Evolutionary conservation across 2,888 invertebrate genomes (phyloP).

Genomic region (Dexiosoma caninum): DNA sequence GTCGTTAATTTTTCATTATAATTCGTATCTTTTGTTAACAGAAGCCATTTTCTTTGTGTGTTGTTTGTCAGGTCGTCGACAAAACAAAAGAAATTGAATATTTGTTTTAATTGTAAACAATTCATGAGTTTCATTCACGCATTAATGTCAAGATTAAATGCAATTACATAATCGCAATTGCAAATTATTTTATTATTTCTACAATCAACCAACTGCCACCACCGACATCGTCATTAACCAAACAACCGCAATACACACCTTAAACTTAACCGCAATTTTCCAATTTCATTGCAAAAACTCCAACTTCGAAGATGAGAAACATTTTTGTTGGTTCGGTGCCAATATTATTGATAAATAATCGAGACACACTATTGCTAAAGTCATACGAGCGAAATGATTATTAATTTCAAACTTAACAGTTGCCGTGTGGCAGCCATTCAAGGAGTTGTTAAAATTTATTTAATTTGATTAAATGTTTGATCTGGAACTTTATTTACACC

Average conservation of each 20-base stretch:
- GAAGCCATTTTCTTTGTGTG: neutral
- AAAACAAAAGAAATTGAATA: constrained; percentile 3
- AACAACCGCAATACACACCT: constrained; percentile 55
- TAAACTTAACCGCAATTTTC: constrained; percentile 54
- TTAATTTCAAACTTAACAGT: neutral
- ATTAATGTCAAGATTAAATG: constrained; percentile 71
- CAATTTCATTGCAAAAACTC: neutral
- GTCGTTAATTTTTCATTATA: neutral
- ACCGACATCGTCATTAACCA: neutral
- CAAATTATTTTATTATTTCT: neutral
- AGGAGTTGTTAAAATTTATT: too few relatives aligned
- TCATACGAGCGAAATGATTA: neutral
- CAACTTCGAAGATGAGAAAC: constrained; percentile 7
- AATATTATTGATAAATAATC: neutral
- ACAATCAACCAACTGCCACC: neutral
- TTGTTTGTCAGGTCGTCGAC: neutral
- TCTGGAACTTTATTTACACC: too few relatives aligned
- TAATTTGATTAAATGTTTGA: too few relatives aligned
- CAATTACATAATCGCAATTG: constrained; percentile 38
- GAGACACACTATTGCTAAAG: neutral
- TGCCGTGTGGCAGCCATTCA: too few relatives aligned
- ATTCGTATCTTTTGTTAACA: neutral
- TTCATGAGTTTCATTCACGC: constrained; percentile 49
- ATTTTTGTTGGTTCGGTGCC: neutral
- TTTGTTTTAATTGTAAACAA: neutral